Percentiles rank a stretch among this genome's conserved stretches.
phyloP scores from a whole-genome alignment of 2,888 invertebrate species.

The Cantharis nigra region DNA sequence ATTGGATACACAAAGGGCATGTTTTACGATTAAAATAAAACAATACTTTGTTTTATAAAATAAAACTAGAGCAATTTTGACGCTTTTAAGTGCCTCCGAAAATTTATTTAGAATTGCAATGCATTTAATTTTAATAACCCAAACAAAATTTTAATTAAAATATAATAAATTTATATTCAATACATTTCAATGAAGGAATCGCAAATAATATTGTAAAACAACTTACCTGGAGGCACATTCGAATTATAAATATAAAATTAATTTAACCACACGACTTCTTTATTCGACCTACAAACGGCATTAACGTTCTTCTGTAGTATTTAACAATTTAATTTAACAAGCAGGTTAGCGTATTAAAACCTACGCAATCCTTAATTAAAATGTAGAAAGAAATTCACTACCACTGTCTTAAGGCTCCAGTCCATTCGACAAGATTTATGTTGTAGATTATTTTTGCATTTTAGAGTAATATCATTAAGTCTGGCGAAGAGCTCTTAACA shows the following conservation, averaged over 20 bases:
- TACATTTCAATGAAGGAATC: background rate
- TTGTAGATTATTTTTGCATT: background rate
- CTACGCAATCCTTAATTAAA: slow-evolving; percentile 35
- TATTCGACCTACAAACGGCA: slow-evolving; percentile 19
- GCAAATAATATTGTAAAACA: background rate
- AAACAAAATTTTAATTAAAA: background rate
- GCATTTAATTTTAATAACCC: background rate
- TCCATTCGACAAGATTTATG: slow-evolving; percentile 4
- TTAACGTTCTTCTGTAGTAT: slow-evolving; percentile 24
- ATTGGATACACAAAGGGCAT: background rate
- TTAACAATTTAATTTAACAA: slow-evolving; percentile 33
- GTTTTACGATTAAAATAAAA: background rate
- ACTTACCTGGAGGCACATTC: background rate
- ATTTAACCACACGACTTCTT: slow-evolving; percentile 23
- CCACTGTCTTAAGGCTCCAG: slow-evolving; percentile 11
- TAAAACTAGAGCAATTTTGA: background rate
- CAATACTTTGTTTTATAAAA: background rate
- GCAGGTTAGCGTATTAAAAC: slow-evolving; percentile 27
- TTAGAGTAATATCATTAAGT: background rate
- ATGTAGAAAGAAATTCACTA: slow-evolving; percentile 35
- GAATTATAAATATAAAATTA: slow-evolving; percentile 24
- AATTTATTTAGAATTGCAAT: background rate
- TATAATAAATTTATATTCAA: background rate
- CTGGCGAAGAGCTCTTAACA: background rate
- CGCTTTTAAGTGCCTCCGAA: background rate